Evolutionary conservation across 2,797 vertebrate genomes (phyloP).

Genomic region (Adelosebastes latens): DNA sequence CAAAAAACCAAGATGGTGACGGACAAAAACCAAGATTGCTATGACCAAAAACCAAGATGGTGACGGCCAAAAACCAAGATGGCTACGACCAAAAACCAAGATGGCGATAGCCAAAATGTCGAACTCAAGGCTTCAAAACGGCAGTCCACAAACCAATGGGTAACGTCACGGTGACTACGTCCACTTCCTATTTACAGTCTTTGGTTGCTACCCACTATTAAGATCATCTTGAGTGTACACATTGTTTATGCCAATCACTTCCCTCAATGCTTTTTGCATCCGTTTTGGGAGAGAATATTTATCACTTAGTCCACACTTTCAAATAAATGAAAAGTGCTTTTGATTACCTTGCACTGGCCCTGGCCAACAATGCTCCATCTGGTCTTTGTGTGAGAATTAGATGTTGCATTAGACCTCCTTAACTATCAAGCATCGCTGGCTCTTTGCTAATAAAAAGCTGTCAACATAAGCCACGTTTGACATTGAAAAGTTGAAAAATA

Average conservation of each 20-base stretch:
- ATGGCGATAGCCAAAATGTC: too few relatives aligned
- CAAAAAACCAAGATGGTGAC: too few relatives aligned
- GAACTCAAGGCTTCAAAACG: too few relatives aligned
- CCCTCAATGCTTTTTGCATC: not conserved
- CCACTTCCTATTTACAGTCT: not conserved
- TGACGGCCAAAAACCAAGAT: too few relatives aligned
- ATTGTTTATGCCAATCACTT: conserved; percentile 1
- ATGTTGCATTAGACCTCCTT: conserved; percentile 23
- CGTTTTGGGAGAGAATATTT: conserved; percentile 9
- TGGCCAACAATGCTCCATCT: conserved; percentile 40
- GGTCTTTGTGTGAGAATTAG: conserved; percentile 47
- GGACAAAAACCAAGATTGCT: too few relatives aligned
- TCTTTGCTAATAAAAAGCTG: conserved; percentile 12
- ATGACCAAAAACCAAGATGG: too few relatives aligned
- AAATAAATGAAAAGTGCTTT: conserved; percentile 65
- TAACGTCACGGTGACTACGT: not conserved
- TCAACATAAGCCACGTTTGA: not conserved
- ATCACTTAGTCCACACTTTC: conserved; percentile 34
- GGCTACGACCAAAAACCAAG: too few relatives aligned
- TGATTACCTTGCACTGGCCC: conserved; percentile 40
- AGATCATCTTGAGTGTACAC: not conserved
- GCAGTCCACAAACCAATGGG: too few relatives aligned
- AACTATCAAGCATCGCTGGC: conserved; percentile 6
- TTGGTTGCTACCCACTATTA: not conserved
- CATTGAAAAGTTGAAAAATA: not conserved